Evolutionary conservation across 2,888 invertebrate genomes (phyloP), one percentile per base, ranked within the genome.

Genomic region (Acanthosoma haemorrhoidale): DNA sequence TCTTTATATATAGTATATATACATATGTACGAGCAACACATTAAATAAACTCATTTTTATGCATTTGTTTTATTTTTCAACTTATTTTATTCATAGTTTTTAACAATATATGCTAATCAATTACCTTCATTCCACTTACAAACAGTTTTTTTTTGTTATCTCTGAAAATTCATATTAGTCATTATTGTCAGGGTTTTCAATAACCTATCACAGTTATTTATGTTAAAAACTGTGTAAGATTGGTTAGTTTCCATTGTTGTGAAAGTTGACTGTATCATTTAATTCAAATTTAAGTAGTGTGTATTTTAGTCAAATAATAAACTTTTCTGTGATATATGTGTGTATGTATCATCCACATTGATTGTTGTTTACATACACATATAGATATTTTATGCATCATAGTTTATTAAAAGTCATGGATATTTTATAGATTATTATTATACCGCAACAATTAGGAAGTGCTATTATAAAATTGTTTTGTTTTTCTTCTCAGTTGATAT

Each of bases 301-400:
- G 25, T 51, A 51, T 51, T 51, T 25, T 51, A 51, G 51, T 25
- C 25, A 51, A 51, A 51, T 25, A 25, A 25, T 51, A 51, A 36
- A 61, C 18, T n/a, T 34, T 61, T 61, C 61, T 61, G 61, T 61
- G 61, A 61, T 61, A 61, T 61, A 38, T 61, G 38, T 61, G n/a
- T 61, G 61, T 61, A 36, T 61, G 31, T 61, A 61, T 36, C 18
- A 36, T 41, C 5, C 43, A n/a, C 15, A n/a, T 41, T 13, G 2
- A 2, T 8, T 61, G 0, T 36, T 61, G 38, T 36, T n/a, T 61
- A 61, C 61, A 61, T 61, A n/a, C 61, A 61, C 34, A 38, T 61
- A 34, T 61, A 36, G 34, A 61, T 61, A 61, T 61, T 61, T 61
- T 61, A 61, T 36, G 29, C 51, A 51, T 51, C 51, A 51, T 51